phyloP scores from a whole-genome alignment of 2,888 invertebrate genomes.

The Cantharis rufa region DNA sequence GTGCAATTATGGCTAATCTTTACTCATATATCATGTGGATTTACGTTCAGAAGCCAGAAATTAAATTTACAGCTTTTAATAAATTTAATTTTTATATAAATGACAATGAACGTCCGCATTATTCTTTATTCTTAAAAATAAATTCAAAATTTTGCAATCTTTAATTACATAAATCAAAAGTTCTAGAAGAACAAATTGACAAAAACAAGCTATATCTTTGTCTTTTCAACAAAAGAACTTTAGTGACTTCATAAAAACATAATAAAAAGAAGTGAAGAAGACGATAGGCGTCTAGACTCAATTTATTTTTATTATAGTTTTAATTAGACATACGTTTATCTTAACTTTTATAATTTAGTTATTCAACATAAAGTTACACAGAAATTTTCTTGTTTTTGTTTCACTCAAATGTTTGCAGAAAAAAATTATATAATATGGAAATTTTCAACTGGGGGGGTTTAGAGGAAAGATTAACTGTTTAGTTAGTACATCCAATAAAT shows the following conservation, averaged over 20 bases:
- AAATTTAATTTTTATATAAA: not conserved
- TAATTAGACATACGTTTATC: slow-evolving; percentile 1
- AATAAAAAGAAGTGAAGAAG: not conserved
- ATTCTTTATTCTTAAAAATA: not conserved
- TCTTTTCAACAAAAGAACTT: not conserved
- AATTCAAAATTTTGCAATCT: not conserved
- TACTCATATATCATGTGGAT: not conserved
- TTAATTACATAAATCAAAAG: not conserved
- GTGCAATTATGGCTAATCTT: not conserved
- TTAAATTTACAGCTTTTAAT: not conserved
- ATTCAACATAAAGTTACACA: not conserved
- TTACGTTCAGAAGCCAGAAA: not conserved
- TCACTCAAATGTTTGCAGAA: not conserved
- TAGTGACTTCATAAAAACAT: not conserved
- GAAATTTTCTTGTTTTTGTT: not conserved
- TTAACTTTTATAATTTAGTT: not conserved
- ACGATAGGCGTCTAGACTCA: slow-evolving; percentile 1
- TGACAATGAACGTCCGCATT: not conserved
- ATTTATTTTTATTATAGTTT: slow-evolving; percentile 2
- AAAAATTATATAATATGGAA: too few species aligned
- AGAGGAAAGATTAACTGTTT: too few species aligned
- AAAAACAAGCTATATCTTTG: not conserved
- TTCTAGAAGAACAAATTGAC: not conserved
- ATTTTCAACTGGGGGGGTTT: too few species aligned
- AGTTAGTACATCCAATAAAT: too few species aligned